These are phyloP conservation scores for Bugulina stolonifera DNA, from an alignment of 2,888 invertebrate genomes.

Conservation along the genomic window DNA sequence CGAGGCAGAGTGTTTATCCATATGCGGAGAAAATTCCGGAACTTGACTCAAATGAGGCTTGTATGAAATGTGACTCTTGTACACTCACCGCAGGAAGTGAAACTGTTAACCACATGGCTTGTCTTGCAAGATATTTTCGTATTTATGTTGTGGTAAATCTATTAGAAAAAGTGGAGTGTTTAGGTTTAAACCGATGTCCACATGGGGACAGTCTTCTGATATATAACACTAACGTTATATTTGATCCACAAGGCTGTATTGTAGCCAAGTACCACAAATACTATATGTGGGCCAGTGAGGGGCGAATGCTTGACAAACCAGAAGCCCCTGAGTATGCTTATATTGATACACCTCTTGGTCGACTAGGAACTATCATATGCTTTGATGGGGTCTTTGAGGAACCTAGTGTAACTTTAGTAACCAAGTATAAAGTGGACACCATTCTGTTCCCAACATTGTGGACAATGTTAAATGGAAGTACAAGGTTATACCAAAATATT, in stretches of 20 bases:
- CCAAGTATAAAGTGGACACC: constrained; percentile 59
- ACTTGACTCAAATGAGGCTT: neutral
- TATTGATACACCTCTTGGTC: constrained; percentile 69
- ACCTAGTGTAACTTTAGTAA: constrained; percentile 62
- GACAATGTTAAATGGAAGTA: constrained; percentile 45
- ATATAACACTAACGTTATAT: constrained; percentile 75
- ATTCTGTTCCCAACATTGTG: constrained; percentile 69
- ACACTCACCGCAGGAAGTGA: constrained; percentile 33
- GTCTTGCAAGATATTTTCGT: constrained; percentile 58
- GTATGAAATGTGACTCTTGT: neutral
- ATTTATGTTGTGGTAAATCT: constrained; percentile 69
- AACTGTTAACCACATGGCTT: constrained; percentile 50
- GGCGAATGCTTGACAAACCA: constrained; percentile 33
- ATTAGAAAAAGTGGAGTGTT: constrained; percentile 55
- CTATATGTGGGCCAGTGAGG: constrained; percentile 53
- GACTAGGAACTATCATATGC: constrained; percentile 74
- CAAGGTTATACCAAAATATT: constrained; percentile 7
- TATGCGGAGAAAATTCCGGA: constrained; percentile 36
- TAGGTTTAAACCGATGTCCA: constrained; percentile 29
- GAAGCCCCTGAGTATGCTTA: constrained; percentile 58
- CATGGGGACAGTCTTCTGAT: constrained; percentile 31
- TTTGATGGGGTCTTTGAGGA: constrained; percentile 74
- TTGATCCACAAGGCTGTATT: constrained; percentile 66
- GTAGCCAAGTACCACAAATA: constrained; percentile 62
- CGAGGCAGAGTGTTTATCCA: neutral